These are phyloP conservation scores for Nothobranchius furzeri DNA, from an alignment of 2,113 vertebrate genomes.

Conservation along the genomic window DNA sequence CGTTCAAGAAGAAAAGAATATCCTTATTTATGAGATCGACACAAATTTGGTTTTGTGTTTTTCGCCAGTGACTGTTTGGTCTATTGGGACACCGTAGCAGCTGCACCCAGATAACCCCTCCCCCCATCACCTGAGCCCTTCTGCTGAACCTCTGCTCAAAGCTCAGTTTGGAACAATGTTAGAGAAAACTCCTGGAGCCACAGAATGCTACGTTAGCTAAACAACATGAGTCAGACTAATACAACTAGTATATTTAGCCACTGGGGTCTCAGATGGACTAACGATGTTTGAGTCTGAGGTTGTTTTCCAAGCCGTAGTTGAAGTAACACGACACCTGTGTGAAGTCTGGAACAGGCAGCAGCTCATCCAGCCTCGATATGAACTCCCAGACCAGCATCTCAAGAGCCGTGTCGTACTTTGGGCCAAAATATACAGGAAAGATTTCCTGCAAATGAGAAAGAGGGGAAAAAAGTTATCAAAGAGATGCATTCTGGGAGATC, in stretches of 20 bases:
- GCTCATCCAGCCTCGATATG: slow-evolving; percentile 80
- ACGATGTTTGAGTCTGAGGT: background rate
- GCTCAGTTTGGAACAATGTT: background rate
- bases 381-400: slow-evolving; percentile 86
- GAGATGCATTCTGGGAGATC: background rate
- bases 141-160: background rate
- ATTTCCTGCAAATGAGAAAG: slow-evolving; percentile 69
- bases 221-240: background rate
- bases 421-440: slow-evolving; percentile 82
- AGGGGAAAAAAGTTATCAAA: background rate
- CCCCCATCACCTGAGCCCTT: slow-evolving; percentile 40
- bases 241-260: background rate
- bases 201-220: background rate
- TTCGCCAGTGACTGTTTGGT: background rate
- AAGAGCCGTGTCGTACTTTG: slow-evolving; percentile 77
- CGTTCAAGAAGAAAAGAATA: too few relatives aligned
- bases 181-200: background rate
- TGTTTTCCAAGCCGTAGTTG: background rate
- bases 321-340: slow-evolving; percentile 64
- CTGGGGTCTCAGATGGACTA: background rate
- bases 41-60: slow-evolving; percentile 1
- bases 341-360: slow-evolving; percentile 77
- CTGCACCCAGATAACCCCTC: slow-evolving; percentile 32
- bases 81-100: slow-evolving; percentile 23
- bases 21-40: background rate